phyloP scores from a whole-genome alignment of 2,113 vertebrate genomes.

The Casuarius casuarius region DNA sequence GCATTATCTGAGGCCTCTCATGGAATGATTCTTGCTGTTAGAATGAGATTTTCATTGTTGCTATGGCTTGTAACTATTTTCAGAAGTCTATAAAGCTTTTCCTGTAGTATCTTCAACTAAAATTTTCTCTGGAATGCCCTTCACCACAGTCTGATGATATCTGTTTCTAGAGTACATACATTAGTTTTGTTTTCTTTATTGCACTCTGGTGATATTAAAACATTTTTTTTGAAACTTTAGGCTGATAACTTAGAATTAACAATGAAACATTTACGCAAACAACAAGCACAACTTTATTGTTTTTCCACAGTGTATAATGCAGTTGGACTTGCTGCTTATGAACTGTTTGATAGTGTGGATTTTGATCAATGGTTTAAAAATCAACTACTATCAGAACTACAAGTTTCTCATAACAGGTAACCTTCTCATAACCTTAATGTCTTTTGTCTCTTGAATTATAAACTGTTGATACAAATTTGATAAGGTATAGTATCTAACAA shows the following conservation, averaged over 20 bases:
- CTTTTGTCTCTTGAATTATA: background rate
- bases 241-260: background rate
- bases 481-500: background rate
- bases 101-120: background rate
- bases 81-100: background rate
- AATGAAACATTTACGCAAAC: background rate
- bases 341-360: conserved; percentile 97
- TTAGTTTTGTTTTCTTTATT: background rate
- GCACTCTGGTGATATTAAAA: background rate
- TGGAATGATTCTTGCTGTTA: background rate
- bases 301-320: conserved; percentile 91
- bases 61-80: background rate
- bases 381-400: conserved; percentile 92
- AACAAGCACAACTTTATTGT: conserved; percentile 27
- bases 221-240: background rate
- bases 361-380: conserved; percentile 99
- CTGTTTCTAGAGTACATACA: background rate
- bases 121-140: background rate
- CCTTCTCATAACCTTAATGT: background rate
- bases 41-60: background rate
- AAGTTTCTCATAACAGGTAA: conserved; percentile 94
- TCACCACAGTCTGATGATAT: background rate
- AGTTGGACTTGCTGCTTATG: conserved; percentile 93
- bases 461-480: background rate
- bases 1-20: background rate